These are phyloP conservation scores for Acipenser transmontanus DNA, from an alignment of 2,797 vertebrate species.

Conservation along the genomic window DNA sequence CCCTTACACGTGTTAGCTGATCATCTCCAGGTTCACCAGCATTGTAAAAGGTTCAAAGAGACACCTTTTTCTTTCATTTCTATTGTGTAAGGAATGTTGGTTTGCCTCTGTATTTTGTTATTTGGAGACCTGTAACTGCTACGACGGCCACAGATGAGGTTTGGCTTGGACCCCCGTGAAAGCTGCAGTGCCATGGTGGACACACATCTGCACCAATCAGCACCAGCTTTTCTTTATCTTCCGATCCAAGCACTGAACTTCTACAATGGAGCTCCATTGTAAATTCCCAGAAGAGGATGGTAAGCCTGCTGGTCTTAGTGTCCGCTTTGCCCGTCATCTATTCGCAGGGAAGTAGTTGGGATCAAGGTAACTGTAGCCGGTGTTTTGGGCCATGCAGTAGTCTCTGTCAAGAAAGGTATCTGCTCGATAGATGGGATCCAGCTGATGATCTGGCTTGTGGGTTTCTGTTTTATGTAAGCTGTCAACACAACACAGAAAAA, in stretches of 20 bases:
- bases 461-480: slow-evolving; percentile 90
- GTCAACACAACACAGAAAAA: slow-evolving; percentile 13
- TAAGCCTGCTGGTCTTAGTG: slow-evolving; percentile 48
- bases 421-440: slow-evolving; percentile 84
- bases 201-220: slow-evolving; percentile 35
- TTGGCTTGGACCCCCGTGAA: slow-evolving; percentile 54
- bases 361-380: slow-evolving; percentile 98
- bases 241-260: slow-evolving; percentile 71
- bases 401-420: slow-evolving; percentile 95
- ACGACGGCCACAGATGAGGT: slow-evolving; percentile 53
- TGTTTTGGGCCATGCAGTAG: slow-evolving; percentile 92
- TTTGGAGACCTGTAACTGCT: slow-evolving; percentile 54
- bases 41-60: slow-evolving; percentile 36
- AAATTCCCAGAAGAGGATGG: slow-evolving; percentile 65
- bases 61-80: slow-evolving; percentile 39
- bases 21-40: slow-evolving; percentile 28
- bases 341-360: slow-evolving; percentile 99
- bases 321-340: slow-evolving; percentile 82
- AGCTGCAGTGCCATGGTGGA: slow-evolving; percentile 46
- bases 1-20: slow-evolving; percentile 16
- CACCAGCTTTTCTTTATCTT: slow-evolving; percentile 56
- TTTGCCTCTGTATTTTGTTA: slow-evolving; percentile 63
- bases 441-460: slow-evolving; percentile 85
- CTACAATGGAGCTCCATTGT: slow-evolving; percentile 76
- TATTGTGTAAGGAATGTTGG: slow-evolving; percentile 51